Base-by-base conservation (phyloP, 2,797 vertebrate species). In the Neoniphon sammara region DNA sequence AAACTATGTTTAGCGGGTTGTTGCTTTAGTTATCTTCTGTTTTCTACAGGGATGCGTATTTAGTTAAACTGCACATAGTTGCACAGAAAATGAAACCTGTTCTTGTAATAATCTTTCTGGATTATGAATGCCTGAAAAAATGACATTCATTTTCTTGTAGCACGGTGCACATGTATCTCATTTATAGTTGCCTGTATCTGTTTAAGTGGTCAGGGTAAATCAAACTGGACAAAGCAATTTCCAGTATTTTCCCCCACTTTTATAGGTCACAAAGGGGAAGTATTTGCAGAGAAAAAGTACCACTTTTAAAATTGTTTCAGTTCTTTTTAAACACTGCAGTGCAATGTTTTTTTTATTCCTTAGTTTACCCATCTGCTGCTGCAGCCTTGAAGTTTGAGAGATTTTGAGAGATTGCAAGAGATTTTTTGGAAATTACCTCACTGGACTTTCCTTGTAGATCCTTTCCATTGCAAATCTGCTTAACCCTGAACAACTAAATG, bases 211-310 rank as follows among this genome's bases (percentile, higher is more conserved):
- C 7, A 2, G 9, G 36, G 36, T 39, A 39, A 39, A 39, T 39
- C 36, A 39, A 39, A 39, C 36, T 39, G 21, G 60, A 82, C 73
- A 54, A 59, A 80, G 34, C n/a, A 57, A 15, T 83, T 87, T 87
- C 67, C 50, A 65, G 53, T 83, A 67, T 77, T 84, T 81, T 66
- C 46, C 46, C 0, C 50, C 21, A 34, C 65, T 53, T 87, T 88
- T 83, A 88, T 87, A 23, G 80, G 81, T 55, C 87, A 84, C 68
- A 0, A 30, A 80, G 74, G 85, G 76, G 47, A 81, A 12, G 56
- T 70, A 68, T 54, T 84, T 75, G 79, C 65, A 73, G 73, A 59
- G 70, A 61, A 82, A 72, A 54, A 76, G 53, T 60, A 42, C 6
- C 8, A 27, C 4, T n/a, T 2, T 83, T 88, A 72, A 82, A 76